Evolutionary conservation across 2,113 vertebrate genomes (phyloP), one percentile per base, ranked within the genome.

Genomic region (Proterorhinus semilunaris): DNA sequence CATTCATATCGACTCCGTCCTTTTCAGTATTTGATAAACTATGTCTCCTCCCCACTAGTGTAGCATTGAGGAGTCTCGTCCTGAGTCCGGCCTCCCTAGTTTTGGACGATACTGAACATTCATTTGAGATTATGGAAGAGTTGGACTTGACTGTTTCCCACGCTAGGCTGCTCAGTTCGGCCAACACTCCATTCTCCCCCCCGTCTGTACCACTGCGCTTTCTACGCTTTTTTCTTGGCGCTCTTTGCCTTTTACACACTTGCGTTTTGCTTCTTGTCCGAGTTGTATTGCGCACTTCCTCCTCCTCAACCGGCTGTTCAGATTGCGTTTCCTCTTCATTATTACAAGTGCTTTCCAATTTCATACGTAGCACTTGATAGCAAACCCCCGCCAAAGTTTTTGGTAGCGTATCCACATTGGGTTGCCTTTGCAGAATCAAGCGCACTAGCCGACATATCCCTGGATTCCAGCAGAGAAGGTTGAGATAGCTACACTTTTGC

Each of bases 301-400:
- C 1, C 64, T 80, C 5, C 46, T 73, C 57, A 59, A 3, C 48
- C 4, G 51, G 49, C 49, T 68, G 27, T 15, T 43, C 36, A 4
- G 55, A 21, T 12, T 9, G 58, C 51, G 69, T 42, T 9, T 65
- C 15, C 59, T 72, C 36, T n/a, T 5, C 44, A 7, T 10, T 10
- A 6, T 27, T 55, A 16, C 21, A 11, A 27, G 0, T 72, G 58
- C 43, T 71, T 65, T 79, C 64, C 47, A 85, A 17, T 77, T 65
- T 89, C 16, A 85, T 64, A 27, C 11, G 72, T 1, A 96, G 67
- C 27, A 93, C 89, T 71, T 76, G 87, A 0, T 93, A 85, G 15
- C 92, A 93, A 66, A 97, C 87, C 2, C 82, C 81, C 0, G 96
- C 96, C 52, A 98, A 93, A 0, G 95, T 96, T 50, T 88, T 88